These are phyloP conservation scores for Drosophila robusta DNA, from an alignment of 2,888 invertebrate species.

Conservation along the genomic window DNA sequence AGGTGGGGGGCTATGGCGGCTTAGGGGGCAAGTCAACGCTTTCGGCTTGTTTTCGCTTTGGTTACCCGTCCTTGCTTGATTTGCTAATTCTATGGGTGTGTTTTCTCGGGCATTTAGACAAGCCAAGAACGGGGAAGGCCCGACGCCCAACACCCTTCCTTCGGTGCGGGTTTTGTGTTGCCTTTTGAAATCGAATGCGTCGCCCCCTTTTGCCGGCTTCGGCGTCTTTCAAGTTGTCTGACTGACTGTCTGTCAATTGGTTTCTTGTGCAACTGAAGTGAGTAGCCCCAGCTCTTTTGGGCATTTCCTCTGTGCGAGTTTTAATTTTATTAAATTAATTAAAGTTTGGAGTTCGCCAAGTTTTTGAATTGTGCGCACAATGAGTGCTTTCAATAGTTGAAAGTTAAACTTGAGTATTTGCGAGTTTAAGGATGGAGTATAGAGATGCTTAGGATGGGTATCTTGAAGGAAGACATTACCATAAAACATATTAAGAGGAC, in stretches of 20 bases:
- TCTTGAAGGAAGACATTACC: too few species aligned
- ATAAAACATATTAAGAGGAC: too few species aligned
- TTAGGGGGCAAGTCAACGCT: slow-evolving; percentile 21
- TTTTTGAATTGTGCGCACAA: neutral
- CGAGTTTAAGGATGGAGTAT: neutral
- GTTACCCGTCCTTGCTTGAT: slow-evolving; percentile 36
- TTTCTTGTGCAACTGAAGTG: slow-evolving; percentile 29
- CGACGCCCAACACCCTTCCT: neutral
- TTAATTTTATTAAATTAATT: slow-evolving; percentile 41
- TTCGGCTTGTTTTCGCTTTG: slow-evolving; percentile 33
- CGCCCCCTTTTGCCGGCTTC: neutral
- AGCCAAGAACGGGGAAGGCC: slow-evolving; percentile 18
- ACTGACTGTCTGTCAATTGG: slow-evolving; percentile 30
- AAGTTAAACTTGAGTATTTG: neutral
- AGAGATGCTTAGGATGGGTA: too few species aligned
- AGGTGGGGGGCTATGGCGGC: neutral
- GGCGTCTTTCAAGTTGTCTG: slow-evolving; percentile 25
- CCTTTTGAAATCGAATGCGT: slow-evolving; percentile 48
- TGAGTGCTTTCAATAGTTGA: neutral
- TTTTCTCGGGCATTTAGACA: slow-evolving; percentile 44
- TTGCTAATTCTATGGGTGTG: slow-evolving; percentile 58
- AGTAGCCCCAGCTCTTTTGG: slow-evolving; percentile 6
- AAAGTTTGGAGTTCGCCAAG: slow-evolving; percentile 7
- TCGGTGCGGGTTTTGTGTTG: slow-evolving; percentile 10
- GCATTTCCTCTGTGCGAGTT: slow-evolving; percentile 9